phyloP scores from a whole-genome alignment of 2,797 vertebrate species.

The Threskiornis aethiopicus region DNA sequence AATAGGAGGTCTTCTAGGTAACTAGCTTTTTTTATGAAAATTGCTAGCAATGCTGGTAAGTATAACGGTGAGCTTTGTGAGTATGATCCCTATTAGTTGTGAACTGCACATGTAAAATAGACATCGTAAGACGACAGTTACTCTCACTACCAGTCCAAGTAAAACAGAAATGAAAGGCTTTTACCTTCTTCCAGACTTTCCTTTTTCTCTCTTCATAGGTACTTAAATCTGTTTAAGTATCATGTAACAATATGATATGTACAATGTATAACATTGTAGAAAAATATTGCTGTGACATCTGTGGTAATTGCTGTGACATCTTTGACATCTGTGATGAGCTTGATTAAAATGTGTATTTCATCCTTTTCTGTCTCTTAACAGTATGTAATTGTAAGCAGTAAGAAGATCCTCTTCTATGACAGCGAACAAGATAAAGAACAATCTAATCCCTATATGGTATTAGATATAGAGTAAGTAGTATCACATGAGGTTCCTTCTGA shows the following conservation, averaged over 20 bases:
- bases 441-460: slow-evolving; percentile 94
- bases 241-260: too few relatives aligned
- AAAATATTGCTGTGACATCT: neutral
- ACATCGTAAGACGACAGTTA: neutral
- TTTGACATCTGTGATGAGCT: neutral
- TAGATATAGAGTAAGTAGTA: slow-evolving; percentile 94
- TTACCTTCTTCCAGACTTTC: neutral
- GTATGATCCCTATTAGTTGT: neutral
- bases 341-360: neutral
- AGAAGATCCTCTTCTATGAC: slow-evolving; percentile 98
- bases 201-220: neutral
- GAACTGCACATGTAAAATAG: neutral
- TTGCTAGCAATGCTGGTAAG: neutral
- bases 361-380: slow-evolving; percentile 65
- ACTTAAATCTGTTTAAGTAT: neutral
- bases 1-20: neutral
- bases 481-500: neutral
- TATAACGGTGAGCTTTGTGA: neutral
- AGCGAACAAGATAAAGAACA: slow-evolving; percentile 91
- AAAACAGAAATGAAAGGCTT: neutral
- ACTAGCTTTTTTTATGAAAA: neutral
- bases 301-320: neutral
- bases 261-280: neutral
- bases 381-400: slow-evolving; percentile 93
- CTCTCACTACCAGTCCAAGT: neutral